phyloP scores from a whole-genome alignment of 2,113 vertebrate species.

The Lophura nycthemera region DNA sequence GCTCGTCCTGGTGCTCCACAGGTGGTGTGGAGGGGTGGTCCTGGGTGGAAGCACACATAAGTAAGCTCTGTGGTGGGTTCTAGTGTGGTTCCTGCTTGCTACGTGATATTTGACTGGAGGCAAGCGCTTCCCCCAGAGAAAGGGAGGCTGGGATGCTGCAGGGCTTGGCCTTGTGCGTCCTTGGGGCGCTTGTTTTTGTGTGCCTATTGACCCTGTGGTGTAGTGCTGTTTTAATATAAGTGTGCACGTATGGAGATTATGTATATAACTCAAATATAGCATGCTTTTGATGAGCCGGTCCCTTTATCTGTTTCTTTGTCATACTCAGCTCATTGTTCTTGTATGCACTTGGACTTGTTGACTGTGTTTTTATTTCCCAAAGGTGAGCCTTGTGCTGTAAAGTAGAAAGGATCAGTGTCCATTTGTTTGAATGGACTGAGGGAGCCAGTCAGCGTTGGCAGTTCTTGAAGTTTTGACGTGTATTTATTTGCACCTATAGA shows the following conservation, averaged over 20 bases:
- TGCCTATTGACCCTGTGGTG: neutral
- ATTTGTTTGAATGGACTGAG: neutral
- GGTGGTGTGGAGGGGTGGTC: neutral
- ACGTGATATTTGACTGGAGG: neutral
- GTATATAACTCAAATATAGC: neutral
- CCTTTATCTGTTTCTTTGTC: neutral
- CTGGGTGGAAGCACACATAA: neutral
- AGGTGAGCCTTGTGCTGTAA: accelerated
- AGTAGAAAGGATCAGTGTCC: neutral
- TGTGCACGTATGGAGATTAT: accelerated
- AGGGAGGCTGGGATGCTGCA: neutral
- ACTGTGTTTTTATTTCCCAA: neutral
- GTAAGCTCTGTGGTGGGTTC: neutral
- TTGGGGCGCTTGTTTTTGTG: neutral
- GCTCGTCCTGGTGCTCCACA: neutral
- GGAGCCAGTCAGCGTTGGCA: neutral
- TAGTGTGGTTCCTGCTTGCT: neutral
- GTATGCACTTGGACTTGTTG: neutral
- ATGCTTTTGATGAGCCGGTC: neutral
- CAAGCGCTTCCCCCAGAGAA: neutral
- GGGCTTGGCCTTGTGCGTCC: neutral
- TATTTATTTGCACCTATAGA: neutral
- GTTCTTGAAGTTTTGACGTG: neutral
- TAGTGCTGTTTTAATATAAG: accelerated
- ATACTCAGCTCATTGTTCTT: neutral